phyloP scores from a whole-genome alignment of 2,113 vertebrate genomes.

The Archocentrus centrarchus region DNA sequence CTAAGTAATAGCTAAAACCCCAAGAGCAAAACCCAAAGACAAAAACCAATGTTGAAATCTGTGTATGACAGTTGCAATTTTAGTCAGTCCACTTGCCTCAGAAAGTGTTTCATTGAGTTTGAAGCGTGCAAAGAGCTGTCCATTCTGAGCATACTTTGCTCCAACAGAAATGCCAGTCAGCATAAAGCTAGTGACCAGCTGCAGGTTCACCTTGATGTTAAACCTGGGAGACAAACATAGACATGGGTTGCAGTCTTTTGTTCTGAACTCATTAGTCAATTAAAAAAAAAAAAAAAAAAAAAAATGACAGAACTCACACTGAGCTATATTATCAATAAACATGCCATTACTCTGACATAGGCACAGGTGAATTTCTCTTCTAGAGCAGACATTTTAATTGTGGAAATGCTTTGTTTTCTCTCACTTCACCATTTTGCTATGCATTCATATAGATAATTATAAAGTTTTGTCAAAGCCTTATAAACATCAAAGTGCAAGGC shows the following conservation, averaged over 20 bases:
- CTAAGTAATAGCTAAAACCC: not conserved
- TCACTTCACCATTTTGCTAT: not conserved
- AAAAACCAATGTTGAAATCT: not conserved
- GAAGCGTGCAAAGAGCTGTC: conserved; percentile 97
- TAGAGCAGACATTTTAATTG: not conserved
- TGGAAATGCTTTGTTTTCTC: not conserved
- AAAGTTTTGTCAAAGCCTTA: not conserved
- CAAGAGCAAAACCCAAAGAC: not conserved
- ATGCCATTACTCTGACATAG: not conserved
- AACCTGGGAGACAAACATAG: conserved; percentile 82
- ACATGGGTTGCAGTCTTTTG: conserved; percentile 16
- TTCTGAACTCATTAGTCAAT: not conserved
- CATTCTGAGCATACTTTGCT: conserved; percentile 97
- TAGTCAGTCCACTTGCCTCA: conserved; percentile 77
- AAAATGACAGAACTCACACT: not conserved
- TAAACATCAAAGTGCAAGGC: not conserved
- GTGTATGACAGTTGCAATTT: not conserved
- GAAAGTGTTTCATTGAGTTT: conserved; percentile 98
- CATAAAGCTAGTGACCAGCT: conserved; percentile 98
- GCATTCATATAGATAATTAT: not conserved
- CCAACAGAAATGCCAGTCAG: conserved; percentile 97
- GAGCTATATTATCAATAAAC: not conserved
- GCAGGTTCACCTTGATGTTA: conserved; percentile 98
- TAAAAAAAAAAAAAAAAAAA: not conserved
- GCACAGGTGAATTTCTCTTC: not conserved